A percentile compares a stretch with the other conserved stretches of the same genome.
Conservation (phyloP, 2,113 vertebrate genomes). For the Tupaia tana region DNA sequence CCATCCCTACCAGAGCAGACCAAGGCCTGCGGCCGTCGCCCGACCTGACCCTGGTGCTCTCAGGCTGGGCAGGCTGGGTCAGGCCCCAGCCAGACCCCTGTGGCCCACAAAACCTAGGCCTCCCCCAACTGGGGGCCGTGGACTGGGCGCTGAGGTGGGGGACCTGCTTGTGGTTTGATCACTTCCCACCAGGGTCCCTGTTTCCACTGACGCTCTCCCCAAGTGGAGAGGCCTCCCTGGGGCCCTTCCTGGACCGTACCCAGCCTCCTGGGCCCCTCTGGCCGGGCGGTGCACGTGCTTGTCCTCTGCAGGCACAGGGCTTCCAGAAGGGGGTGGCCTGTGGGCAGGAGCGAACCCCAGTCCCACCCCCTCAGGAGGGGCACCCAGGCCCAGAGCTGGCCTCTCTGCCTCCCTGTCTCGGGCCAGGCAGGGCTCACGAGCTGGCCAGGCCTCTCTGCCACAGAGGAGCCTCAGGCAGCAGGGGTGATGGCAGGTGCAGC, state of each 20-base stretch:
- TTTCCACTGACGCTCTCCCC: not conserved
- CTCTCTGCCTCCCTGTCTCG: too few relatives aligned
- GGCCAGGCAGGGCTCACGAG: too few relatives aligned
- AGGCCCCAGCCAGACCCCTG: too few relatives aligned
- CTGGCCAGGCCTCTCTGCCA: too few relatives aligned
- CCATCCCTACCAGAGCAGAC: not conserved
- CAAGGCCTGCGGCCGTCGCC: too few relatives aligned
- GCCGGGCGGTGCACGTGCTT: not conserved
- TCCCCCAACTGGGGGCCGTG: not conserved
- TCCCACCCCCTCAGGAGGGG: not conserved
- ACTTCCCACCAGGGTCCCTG: fast-evolving
- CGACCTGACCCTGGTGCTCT: too few relatives aligned
- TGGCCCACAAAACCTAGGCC: not conserved
- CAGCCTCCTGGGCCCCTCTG: not conserved
- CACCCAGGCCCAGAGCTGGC: not conserved
- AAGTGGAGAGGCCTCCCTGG: fast-evolving
- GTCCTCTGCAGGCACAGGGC: too few relatives aligned
- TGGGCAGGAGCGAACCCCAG: not conserved
- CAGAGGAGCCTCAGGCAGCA: too few relatives aligned
- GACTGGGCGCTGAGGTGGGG: not conserved
- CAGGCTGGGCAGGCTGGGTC: not conserved
- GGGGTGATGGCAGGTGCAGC: not conserved
- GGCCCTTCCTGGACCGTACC: not conserved
- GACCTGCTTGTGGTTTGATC: not conserved
- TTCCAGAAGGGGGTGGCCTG: too few relatives aligned